Percentiles rank a stretch among this genome's conserved stretches.
These are phyloP conservation scores for Potorous gilbertii DNA, from an alignment of 2,797 vertebrate genomes.

Conservation along the genomic window DNA sequence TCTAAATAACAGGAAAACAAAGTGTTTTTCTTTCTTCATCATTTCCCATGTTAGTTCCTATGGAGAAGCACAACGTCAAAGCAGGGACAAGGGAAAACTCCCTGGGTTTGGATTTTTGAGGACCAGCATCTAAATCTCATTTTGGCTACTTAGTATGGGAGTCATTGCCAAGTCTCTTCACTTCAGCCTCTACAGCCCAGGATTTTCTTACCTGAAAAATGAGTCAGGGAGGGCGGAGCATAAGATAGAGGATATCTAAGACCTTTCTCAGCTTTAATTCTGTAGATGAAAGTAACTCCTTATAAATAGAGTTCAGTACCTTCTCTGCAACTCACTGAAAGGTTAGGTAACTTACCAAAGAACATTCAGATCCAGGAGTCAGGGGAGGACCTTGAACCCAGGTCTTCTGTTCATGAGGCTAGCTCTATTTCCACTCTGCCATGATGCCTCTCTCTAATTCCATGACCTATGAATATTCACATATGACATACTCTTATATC, in stretches of 20 bases:
- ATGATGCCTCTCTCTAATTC: not conserved
- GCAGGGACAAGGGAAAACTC: not conserved
- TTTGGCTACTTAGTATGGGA: not conserved
- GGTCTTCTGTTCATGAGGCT: not conserved
- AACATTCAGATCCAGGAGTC: not conserved
- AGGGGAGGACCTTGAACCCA: not conserved
- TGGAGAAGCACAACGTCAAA: not conserved
- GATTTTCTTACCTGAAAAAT: not conserved
- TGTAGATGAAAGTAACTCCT: not conserved
- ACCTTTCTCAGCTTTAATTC: not conserved
- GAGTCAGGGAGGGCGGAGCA: not conserved
- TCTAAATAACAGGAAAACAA: conserved; percentile 71
- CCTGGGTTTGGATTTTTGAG: not conserved
- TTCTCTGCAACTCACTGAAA: not conserved
- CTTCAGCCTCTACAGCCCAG: not conserved
- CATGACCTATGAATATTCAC: not conserved
- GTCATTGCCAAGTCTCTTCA: not conserved
- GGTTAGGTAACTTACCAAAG: not conserved
- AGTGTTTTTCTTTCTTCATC: conserved; percentile 76
- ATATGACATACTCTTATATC: conserved; percentile 34
- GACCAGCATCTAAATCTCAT: not conserved
- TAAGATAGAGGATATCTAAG: not conserved
- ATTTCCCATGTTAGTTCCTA: conserved; percentile 69
- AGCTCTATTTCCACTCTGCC: not conserved
- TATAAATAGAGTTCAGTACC: not conserved